Evolutionary conservation across 2,113 vertebrate genomes (phyloP), one percentile per base, ranked within the genome.

Genomic region (Dascyllus trimaculatus): DNA sequence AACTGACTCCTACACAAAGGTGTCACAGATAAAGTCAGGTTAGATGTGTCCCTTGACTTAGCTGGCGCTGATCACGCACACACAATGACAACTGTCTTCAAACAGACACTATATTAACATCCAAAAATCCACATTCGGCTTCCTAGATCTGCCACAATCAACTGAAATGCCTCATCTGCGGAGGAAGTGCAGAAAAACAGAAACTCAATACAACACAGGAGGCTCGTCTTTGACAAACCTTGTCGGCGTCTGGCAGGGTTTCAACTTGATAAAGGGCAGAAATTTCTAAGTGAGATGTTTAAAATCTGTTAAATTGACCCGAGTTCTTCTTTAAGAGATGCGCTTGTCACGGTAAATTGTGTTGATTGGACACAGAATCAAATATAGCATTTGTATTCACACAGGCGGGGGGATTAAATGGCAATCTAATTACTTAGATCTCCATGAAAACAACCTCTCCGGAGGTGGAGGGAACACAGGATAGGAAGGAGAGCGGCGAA

Each of bases 391-490:
- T 88, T 78, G 73, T 69, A 82, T 92, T 93, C 90, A 87, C 83
- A 85, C 70, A 85, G 85, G 82, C 82, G 72, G 71, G 60, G 64
- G 89, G 93, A 94, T 93, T 94, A 93, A 92, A 92, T 75, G 69
- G 26, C 83, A 91, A 94, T 95, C 89, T 92, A 94, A 93, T 95
- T 93, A 92, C 78, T 85, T 22, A 69, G 71, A 90, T 89, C 90
- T 89, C 87, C 88, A 84, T 91, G 87, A 93, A 91, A 92, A 85
- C 87, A 81, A 86, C 85, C 88, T 79, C 86, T 85, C 79, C 45
- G 85, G 89, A 86, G 85, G 90, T 84, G 87, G 69, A 80, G 18
- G 32, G 53, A 84, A 86, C 64, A 71, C 67, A 48, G 62, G 58
- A 73, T 52, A 18, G 65, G 49, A 87, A 56, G 71, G 53, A 52